These are phyloP conservation scores for Cygnus buccinator DNA, from an alignment of 2,113 vertebrate genomes.

Conservation along the genomic window DNA sequence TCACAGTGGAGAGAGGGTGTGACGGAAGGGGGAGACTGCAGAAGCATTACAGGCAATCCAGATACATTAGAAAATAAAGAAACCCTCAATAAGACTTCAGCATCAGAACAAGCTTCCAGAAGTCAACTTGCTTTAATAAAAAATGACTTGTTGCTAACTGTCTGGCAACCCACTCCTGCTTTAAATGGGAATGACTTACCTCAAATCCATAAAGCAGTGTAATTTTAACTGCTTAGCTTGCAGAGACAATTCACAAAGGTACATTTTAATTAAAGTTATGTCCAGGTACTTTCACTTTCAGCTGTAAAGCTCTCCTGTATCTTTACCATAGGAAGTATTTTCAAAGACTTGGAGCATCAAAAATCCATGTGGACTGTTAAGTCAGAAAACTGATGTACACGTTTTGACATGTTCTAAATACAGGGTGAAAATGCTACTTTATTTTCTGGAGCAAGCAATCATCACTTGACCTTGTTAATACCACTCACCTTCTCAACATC, in stretches of 20 bases:
- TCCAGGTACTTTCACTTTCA: neutral
- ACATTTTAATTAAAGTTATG: neutral
- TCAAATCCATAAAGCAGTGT: neutral
- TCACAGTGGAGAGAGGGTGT: neutral
- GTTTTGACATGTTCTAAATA: neutral
- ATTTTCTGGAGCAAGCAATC: neutral
- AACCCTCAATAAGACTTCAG: neutral
- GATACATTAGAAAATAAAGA: neutral
- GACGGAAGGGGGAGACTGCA: neutral
- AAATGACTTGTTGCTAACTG: neutral
- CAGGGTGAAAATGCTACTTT: neutral
- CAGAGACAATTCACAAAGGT: neutral
- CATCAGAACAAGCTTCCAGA: neutral
- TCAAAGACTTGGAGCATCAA: neutral
- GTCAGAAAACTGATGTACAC: neutral
- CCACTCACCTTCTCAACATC: slow-evolving; percentile 90
- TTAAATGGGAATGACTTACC: neutral
- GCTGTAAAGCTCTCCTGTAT: neutral
- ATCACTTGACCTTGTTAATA: neutral
- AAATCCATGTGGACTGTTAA: neutral
- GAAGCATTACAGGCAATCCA: neutral
- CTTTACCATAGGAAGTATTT: neutral
- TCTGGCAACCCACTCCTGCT: neutral
- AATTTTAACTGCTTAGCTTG: neutral
- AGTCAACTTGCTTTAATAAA: neutral